Evolutionary conservation across 2,113 vertebrate species (phyloP).

Genomic region (Dromaius novaehollandiae): DNA sequence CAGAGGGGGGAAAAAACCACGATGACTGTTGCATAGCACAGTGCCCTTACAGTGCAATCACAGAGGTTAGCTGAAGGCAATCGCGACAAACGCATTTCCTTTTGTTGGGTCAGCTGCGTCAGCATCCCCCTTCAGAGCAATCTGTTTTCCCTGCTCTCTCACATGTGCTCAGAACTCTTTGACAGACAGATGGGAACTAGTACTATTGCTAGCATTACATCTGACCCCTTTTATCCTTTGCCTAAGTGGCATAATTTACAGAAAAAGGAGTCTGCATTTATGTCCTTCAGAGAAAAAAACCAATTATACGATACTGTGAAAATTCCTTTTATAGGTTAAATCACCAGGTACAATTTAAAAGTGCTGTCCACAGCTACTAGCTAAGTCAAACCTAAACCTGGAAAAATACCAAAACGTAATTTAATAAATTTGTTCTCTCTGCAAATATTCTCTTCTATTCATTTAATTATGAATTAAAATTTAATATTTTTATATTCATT

Average conservation of each 20-base stretch:
- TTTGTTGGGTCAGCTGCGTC: rapidly evolving
- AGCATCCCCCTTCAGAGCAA: neutral
- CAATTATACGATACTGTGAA: neutral
- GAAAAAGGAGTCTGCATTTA: neutral
- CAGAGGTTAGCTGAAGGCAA: neutral
- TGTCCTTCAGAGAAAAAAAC: neutral
- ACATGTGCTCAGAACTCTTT: neutral
- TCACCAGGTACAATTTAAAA: neutral
- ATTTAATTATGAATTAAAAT: neutral
- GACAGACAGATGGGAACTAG: neutral
- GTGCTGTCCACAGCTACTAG: neutral
- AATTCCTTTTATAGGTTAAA: neutral
- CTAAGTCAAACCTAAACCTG: neutral
- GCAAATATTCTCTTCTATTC: neutral
- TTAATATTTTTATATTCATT: neutral
- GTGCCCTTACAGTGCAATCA: neutral
- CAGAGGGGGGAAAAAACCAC: neutral
- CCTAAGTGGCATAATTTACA: neutral
- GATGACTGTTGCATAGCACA: rapidly evolving
- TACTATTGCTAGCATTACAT: neutral
- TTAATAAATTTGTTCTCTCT: neutral
- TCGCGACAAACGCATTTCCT: rapidly evolving
- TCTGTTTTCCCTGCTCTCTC: neutral
- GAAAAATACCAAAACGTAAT: neutral
- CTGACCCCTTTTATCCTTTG: neutral